Percentiles rank a stretch among this genome's conserved stretches.
These are phyloP conservation scores for Trididemnum miniatum DNA, from an alignment of 23 tunicate species.

Conservation along the genomic window DNA sequence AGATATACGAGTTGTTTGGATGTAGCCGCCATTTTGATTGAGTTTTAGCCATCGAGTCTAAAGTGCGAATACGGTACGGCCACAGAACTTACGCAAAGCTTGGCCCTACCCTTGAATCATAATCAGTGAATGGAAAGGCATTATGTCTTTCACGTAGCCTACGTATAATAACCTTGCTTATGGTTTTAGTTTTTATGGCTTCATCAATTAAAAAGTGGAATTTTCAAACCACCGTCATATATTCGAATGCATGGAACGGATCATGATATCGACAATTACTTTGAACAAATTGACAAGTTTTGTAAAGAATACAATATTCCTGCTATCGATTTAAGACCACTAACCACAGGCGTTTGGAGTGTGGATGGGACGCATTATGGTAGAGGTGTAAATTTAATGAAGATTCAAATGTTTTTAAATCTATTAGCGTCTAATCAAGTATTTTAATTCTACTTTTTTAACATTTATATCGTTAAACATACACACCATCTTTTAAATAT, in stretches of 20 bases:
- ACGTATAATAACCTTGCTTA: too few relatives aligned
- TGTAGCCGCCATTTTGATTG: too few relatives aligned
- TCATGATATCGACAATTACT: background rate
- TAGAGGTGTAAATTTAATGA: slow-evolving; percentile 37
- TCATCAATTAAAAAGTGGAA: slow-evolving; percentile 14
- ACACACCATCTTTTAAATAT: background rate
- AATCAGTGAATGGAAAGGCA: too few relatives aligned
- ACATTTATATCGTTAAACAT: background rate
- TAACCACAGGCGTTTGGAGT: slow-evolving; percentile 51
- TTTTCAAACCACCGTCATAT: slow-evolving; percentile 36
- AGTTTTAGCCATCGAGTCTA: too few relatives aligned
- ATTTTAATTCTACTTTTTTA: background rate
- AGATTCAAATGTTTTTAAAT: slow-evolving; percentile 33
- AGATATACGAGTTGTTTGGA: too few relatives aligned
- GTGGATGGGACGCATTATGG: slow-evolving; percentile 48
- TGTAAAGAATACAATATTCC: slow-evolving; percentile 20
- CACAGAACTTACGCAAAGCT: too few relatives aligned
- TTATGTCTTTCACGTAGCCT: too few relatives aligned
- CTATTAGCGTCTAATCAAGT: slow-evolving; percentile 7
- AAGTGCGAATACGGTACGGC: too few relatives aligned
- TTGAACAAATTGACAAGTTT: slow-evolving; percentile 8
- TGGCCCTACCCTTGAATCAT: too few relatives aligned
- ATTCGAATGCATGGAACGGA: slow-evolving; percentile 35
- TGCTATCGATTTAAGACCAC: slow-evolving; percentile 11
- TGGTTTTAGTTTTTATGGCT: slow-evolving; percentile 43